Conservation (phyloP, 2,113 vertebrate species). For the Nematolebias whitei region DNA sequence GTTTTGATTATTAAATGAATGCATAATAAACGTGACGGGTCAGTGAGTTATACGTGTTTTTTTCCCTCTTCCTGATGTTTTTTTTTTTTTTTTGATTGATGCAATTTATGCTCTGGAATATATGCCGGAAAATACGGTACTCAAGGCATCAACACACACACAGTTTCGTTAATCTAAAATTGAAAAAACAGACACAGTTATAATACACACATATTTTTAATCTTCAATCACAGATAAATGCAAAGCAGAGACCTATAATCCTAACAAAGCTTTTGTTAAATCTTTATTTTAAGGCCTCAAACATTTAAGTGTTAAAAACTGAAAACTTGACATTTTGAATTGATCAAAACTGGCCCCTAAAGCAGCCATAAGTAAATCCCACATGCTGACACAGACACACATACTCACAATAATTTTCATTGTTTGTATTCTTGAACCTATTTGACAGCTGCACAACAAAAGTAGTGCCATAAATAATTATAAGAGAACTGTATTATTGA, state of each 20-base stretch:
- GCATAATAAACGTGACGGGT: no score
- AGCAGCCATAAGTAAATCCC: slow-evolving; percentile 15
- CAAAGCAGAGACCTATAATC: background rate
- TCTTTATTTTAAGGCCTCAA: no score
- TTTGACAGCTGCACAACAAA: slow-evolving; percentile 68
- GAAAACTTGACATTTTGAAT: background rate
- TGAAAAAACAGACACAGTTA: background rate
- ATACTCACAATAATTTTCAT: slow-evolving; percentile 32
- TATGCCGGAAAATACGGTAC: no score
- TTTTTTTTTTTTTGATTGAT: no score
- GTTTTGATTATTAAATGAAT: no score
- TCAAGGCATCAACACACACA: slow-evolving; percentile 11
- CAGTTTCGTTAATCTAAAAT: slow-evolving; percentile 15
- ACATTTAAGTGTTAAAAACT: background rate
- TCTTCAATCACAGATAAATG: background rate
- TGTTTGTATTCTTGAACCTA: slow-evolving; percentile 50
- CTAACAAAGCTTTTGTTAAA: background rate
- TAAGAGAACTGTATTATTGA: slow-evolving; percentile 53
- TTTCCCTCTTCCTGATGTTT: no score
- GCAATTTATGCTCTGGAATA: no score
- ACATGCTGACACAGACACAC: slow-evolving; percentile 20
- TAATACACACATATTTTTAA: background rate
- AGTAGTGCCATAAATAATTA: slow-evolving; percentile 69
- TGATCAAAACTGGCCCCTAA: slow-evolving; percentile 14
- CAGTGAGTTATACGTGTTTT: no score